Evolutionary conservation across 2,797 vertebrate genomes (phyloP).

Genomic region (Anniella stebbinsi): DNA sequence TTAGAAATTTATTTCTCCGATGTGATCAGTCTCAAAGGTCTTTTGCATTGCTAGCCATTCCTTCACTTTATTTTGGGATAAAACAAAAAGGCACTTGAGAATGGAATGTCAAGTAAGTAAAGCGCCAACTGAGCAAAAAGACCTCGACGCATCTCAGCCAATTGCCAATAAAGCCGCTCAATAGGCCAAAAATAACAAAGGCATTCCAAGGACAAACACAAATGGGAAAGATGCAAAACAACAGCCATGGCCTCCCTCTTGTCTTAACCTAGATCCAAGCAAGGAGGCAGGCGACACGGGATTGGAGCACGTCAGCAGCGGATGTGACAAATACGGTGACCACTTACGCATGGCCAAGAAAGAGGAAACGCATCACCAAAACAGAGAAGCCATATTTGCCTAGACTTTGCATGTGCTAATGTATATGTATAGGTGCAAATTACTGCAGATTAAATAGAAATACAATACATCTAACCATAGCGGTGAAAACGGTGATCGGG

Average conservation of each 20-base stretch:
- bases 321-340: background rate
- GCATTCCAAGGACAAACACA: constrained; percentile 37
- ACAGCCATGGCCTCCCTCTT: background rate
- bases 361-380: no score
- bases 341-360: no score
- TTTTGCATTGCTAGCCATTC: background rate
- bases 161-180: constrained; percentile 35
- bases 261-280: background rate
- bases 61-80: background rate
- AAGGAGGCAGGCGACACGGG: background rate
- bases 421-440: no score
- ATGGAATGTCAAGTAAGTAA: constrained; percentile 30
- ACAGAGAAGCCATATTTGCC: no score
- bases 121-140: constrained; percentile 25
- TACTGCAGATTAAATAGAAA: no score
- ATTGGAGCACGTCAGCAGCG: background rate
- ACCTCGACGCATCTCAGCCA: constrained; percentile 24
- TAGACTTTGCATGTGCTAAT: no score
- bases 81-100: constrained; percentile 17
- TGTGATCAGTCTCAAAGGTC: background rate
- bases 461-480: no score
- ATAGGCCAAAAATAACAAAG: constrained; percentile 38
- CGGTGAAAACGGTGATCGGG: no score
- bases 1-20: background rate
- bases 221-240: constrained; percentile 28